phyloP scores from a whole-genome alignment of 1,140 invertebrate genomes.

The Metopolophium dirhodum region DNA sequence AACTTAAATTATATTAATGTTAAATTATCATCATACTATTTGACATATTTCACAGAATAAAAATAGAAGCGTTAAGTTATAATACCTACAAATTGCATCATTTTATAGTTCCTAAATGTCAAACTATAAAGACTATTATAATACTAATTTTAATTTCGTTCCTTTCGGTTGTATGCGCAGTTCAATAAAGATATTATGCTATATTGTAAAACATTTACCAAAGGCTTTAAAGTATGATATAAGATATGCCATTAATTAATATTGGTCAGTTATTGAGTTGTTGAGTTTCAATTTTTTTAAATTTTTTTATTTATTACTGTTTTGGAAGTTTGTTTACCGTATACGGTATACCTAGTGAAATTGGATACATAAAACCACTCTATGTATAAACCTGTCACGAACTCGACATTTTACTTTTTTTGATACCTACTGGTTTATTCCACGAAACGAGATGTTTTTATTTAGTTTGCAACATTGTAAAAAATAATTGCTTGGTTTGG shows the following conservation, averaged over 20 bases:
- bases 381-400: not conserved
- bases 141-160: not conserved
- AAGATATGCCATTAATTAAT: not conserved
- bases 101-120: constrained; percentile 21
- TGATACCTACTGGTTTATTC: not conserved
- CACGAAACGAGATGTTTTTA: not conserved
- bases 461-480: not conserved
- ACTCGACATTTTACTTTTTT: not conserved
- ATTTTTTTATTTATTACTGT: not conserved
- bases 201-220: not conserved
- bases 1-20: not conserved
- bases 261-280: not conserved
- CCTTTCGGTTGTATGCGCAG: not conserved
- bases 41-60: not conserved
- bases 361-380: not conserved
- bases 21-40: not conserved
- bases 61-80: not conserved
- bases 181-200: not conserved
- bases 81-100: not conserved
- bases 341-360: not conserved
- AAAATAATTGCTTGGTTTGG: not conserved
- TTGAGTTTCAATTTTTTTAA: not conserved
- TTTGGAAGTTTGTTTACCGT: not conserved
- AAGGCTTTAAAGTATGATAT: not conserved
- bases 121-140: not conserved